These are phyloP conservation scores for Sarcophaga rosellei DNA, from an alignment of 2,888 invertebrate species.

Conservation along the genomic window DNA sequence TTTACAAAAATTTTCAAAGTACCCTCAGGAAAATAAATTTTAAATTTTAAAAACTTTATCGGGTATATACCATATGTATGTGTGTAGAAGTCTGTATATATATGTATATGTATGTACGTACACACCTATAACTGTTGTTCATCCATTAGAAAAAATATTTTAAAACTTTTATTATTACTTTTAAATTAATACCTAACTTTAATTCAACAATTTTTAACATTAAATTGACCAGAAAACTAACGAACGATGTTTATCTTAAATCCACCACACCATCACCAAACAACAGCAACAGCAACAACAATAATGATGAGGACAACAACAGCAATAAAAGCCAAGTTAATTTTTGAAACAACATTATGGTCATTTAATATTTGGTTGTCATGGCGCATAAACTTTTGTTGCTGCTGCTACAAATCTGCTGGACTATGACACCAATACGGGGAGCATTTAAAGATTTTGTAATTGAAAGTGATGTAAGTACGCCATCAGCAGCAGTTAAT, in stretches of 20 bases:
- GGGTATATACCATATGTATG: too few species aligned
- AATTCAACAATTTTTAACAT: background rate
- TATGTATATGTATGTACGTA: too few species aligned
- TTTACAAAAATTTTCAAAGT: too few species aligned
- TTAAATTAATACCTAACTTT: too few species aligned
- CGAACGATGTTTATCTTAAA: conserved; percentile 26
- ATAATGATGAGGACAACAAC: background rate
- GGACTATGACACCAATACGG: conserved; percentile 12
- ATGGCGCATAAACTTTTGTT: conserved; percentile 39
- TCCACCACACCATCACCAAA: background rate
- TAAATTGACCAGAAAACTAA: conserved; percentile 36
- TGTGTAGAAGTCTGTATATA: too few species aligned
- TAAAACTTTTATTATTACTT: too few species aligned
- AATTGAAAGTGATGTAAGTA: conserved; percentile 67
- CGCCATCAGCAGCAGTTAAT: conserved; percentile 10
- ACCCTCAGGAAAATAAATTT: too few species aligned
- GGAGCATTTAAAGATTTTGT: conserved; percentile 72
- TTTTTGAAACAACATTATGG: conserved; percentile 5
- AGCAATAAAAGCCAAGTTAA: background rate
- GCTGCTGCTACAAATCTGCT: background rate
- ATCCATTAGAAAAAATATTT: too few species aligned
- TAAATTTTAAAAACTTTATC: too few species aligned
- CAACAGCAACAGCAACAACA: background rate
- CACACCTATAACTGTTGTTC: too few species aligned
- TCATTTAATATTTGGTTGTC: conserved; percentile 34